These are phyloP conservation scores for Poliocrania exsul DNA, from an alignment of 2,797 vertebrate genomes.

Conservation along the genomic window DNA sequence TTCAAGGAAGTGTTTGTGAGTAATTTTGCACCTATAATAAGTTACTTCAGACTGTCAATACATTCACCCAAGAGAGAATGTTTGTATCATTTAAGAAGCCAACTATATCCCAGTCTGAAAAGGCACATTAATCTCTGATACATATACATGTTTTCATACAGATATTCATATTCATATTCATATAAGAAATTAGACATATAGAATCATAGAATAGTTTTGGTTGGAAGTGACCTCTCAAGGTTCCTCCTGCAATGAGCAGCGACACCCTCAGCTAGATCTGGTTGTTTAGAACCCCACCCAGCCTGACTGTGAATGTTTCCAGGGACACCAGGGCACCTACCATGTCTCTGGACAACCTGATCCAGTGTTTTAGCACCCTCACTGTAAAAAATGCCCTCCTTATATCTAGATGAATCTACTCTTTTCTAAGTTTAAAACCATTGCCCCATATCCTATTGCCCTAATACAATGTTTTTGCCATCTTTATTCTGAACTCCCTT, in stretches of 20 bases:
- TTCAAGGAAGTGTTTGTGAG: not conserved
- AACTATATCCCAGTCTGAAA: not conserved
- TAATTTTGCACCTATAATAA: not conserved
- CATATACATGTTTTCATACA: not conserved
- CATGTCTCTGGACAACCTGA: not conserved
- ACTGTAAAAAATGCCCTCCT: not conserved
- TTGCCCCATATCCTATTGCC: accelerated
- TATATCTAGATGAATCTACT: not conserved
- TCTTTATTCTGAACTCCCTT: not conserved
- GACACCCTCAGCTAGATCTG: not conserved
- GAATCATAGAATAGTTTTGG: not conserved
- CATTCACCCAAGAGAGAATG: not conserved
- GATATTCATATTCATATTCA: not conserved
- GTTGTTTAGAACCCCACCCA: not conserved
- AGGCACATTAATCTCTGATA: not conserved
- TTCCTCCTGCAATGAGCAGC: accelerated
- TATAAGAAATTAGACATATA: not conserved
- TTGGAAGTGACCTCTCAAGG: not conserved
- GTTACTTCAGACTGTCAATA: not conserved
- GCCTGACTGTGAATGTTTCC: not conserved
- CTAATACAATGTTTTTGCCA: not conserved
- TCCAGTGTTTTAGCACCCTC: not conserved
- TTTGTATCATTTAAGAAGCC: not conserved
- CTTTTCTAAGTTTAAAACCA: not conserved
- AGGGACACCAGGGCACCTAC: not conserved